Evolutionary conservation across 2,113 vertebrate genomes (phyloP), one percentile per base, ranked within the genome.

Genomic region (Fulmarus glacialis): DNA sequence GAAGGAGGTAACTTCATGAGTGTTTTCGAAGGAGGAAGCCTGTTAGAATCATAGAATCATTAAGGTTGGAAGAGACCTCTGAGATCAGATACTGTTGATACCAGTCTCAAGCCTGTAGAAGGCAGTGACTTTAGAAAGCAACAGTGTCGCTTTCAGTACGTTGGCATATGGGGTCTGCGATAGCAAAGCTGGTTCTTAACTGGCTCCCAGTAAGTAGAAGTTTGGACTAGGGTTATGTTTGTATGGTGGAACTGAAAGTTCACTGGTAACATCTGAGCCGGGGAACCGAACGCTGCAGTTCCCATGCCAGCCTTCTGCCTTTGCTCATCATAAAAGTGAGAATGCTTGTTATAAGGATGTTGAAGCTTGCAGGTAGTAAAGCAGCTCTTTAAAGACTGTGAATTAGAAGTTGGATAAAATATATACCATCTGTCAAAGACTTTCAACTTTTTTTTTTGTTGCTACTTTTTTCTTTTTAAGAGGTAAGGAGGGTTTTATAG

Each of bases 131-230:
- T 50, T 38, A 59, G 60, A 71, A 84, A 30, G 52, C 50, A 40
- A 9, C 38, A 29, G 7, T 45, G 12, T 66, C 2, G 1, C 34
- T 83, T 75, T 59, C 40, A 34, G 40, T 50, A 5, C 0, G 0
- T 29, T 73, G 27, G 12, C 4, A 3, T 48, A 30, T 24, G 19
- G 62, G 7, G 9, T 40, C n/a, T n/a, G 23, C 20, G 40, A 7
- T 36, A 77, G 68, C 58, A 81, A n/a, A 94, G 34, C 32, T 80
- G 20, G 4, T 58, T 59, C 22, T 82, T 63, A 20, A 24, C 22
- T 80, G 32, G 9, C 43, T 86, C 53, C 56, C 40, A 64, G 2
- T 10, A 38, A 42, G n/a, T 6, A 47, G 40, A 45, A 47, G 10
- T 20, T 60, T 60, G 34, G 18, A 13, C n/a, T 38, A 7, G 23